Base-by-base conservation (phyloP, 53 echinoderm and acorn worm species). In the Zoroaster sp. region DNA sequence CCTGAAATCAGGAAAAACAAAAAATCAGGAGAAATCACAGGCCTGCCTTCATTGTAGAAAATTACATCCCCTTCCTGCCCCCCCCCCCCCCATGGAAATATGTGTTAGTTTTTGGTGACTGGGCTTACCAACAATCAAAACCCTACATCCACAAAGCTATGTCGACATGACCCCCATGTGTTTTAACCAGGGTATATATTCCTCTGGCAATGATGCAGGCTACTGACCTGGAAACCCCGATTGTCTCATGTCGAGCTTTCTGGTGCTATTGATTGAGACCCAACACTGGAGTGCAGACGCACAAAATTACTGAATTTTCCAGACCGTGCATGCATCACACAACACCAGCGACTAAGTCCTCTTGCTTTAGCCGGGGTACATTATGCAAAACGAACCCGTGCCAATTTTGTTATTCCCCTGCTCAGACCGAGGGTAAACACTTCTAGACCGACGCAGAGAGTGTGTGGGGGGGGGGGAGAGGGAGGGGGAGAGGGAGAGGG, bases 401-500 rank as follows among this genome's bases (percentile, higher is more conserved):
- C 35, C 40, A 40, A 52, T 77, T 40, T 63, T 21, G 79, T 63
- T 63, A 79, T 79, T 79, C 79, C 68, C 82, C 42, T 82, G 31
- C 87, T 44, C 32, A 66, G 75, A 74, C 75, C 5, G 4, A 39
- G 66, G 59, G 75, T 87, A 87, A 74, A 87, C 75, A 75, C 75
- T 87, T 37, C 35, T 18, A 40, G 75, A 53, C 59, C 44, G 41
- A 40, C 55, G 1, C 5, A n/a, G 25, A 74, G 74, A 59, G 34
- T 21, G 41, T 65, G 78, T 25, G 35, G 28, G 33, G 36, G 17
- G 20, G 83, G 9, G 66, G 17, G 40, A 40, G 39, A 23, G 68
- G 65, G 31, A 39, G 9, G 21, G 35, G 40, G 63, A 28, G 11
- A 59, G 63, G 28, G 10, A 59, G 63, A 25, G 31, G 45, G 30